Conservation (phyloP, 2,797 vertebrate genomes). For the Tenualosa thibaudeaui region DNA sequence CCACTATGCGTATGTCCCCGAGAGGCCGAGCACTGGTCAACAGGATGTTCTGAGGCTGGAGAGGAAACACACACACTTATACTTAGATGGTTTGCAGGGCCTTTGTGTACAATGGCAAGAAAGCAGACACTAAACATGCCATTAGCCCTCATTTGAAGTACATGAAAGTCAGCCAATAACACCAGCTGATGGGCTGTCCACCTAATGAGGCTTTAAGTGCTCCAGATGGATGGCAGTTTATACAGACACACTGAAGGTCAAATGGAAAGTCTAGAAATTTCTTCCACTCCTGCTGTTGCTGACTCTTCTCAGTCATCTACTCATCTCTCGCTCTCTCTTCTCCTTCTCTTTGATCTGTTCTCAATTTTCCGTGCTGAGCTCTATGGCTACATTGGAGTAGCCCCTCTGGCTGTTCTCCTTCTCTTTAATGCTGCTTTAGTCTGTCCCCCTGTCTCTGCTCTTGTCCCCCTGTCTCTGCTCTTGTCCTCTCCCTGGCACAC, state of each 20-base stretch:
- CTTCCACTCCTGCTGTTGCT: neutral
- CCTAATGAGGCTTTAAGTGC: neutral
- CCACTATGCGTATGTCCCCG: constrained; percentile 84
- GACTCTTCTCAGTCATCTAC: neutral
- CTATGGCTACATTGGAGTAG: neutral
- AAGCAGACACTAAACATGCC: neutral
- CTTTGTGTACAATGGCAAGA: neutral
- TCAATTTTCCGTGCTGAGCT: neutral
- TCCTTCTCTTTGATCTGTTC: neutral
- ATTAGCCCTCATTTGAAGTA: neutral
- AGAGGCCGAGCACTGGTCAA: constrained; percentile 78
- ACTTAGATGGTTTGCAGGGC: neutral
- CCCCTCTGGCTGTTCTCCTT: neutral
- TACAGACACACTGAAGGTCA: neutral
- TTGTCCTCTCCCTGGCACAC: neutral
- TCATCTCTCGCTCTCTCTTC: neutral
- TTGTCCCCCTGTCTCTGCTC: neutral
- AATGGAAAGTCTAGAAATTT: neutral
- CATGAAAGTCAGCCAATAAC: neutral
- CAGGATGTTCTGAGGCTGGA: constrained; percentile 83
- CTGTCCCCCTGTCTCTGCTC: neutral
- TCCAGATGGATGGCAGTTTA: neutral
- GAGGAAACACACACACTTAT: neutral
- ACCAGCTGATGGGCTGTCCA: neutral
- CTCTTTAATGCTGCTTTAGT: neutral